Evolutionary conservation across 2,888 invertebrate genomes (phyloP), one percentile per base, ranked within the genome.

Genomic region (Drosophila yooni): DNA sequence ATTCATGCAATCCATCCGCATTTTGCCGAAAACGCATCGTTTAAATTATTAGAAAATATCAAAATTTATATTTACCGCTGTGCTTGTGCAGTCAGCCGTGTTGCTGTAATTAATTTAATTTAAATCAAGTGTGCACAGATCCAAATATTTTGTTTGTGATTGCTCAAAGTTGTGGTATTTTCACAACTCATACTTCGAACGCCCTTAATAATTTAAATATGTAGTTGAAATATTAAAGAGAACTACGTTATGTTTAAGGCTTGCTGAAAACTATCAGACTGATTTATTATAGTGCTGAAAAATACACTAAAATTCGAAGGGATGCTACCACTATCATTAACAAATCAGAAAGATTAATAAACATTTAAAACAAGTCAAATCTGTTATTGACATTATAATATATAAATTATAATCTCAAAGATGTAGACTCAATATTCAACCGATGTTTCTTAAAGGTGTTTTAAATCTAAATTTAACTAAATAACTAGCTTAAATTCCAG

Each of bases 51-150:
- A 25, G 52, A 7, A 53, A 53, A 27, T 43, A 31, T 2, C 6
- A 52, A 67, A 57, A 46, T 46, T 46, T 0, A 62, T 31, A 13
- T 27, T 46, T 67, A 31, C 27, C 34, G 21, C 48, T 31, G 10
- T 21, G 27, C 8, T 21, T 46, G 50, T 52, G 36, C 33, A 51
- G 43, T 46, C 46, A 25, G 38, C 36, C 40, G 21, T 50, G 50
- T 40, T 53, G 36, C 60, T 71, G 71, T 64, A 76, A 75, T 76
- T 71, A 58, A 79, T 61, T 79, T 43, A 38, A 67, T 61, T 67
- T 60, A 60, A 51, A 51, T 60, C 40, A 58, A 74, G 57, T 33
- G 57, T 61, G 56, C 60, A 58, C 71, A 40, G n/a, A 43, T 27
- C 34, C 70, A 79, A 79, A 74, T 65, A 73, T 73, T 73, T 64